Percentiles rank a stretch among this genome's conserved stretches.
Evolutionary conservation across 1,140 invertebrate genomes (phyloP).

Genomic region (Trachelipus rathkii): DNA sequence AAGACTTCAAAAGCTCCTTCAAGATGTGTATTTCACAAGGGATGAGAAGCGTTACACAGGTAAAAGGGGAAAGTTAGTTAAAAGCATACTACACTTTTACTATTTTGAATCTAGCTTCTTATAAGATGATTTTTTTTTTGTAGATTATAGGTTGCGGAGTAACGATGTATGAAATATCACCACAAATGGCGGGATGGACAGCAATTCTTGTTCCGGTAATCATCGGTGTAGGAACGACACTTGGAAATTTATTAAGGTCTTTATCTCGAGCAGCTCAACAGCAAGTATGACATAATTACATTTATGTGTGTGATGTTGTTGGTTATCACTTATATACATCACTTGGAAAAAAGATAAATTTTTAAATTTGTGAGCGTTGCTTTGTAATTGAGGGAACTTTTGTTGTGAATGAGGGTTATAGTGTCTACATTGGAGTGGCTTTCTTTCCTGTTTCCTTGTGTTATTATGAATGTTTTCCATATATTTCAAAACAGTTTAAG

Average conservation of each 20-base stretch:
- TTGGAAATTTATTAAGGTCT: slow-evolving; percentile 67
- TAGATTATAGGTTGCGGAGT: slow-evolving; percentile 69
- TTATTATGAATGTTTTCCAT: no score
- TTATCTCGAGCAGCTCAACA: slow-evolving; percentile 70
- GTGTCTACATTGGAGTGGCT: no score
- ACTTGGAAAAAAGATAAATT: no score
- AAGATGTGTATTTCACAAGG: slow-evolving; percentile 87
- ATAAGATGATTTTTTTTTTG: no score
- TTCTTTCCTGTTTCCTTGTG: no score
- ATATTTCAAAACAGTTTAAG: no score
- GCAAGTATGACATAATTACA: slow-evolving; percentile 58
- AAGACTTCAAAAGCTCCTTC: slow-evolving; percentile 95
- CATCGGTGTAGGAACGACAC: slow-evolving; percentile 67
- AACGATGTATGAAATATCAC: slow-evolving; percentile 76
- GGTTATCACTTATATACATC: no score
- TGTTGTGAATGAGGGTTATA: no score
- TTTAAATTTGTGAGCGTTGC: no score
- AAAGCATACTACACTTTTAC: background rate
- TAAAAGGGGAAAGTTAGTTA: slow-evolving; percentile 46
- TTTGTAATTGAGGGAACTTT: no score
- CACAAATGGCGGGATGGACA: slow-evolving; percentile 77
- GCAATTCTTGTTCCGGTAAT: slow-evolving; percentile 71
- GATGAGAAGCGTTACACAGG: slow-evolving; percentile 74
- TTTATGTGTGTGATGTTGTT: slow-evolving; percentile 23
- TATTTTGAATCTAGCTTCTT: background rate